Conservation (phyloP, 2,113 vertebrate genomes). For the Spea multiplicata region DNA sequence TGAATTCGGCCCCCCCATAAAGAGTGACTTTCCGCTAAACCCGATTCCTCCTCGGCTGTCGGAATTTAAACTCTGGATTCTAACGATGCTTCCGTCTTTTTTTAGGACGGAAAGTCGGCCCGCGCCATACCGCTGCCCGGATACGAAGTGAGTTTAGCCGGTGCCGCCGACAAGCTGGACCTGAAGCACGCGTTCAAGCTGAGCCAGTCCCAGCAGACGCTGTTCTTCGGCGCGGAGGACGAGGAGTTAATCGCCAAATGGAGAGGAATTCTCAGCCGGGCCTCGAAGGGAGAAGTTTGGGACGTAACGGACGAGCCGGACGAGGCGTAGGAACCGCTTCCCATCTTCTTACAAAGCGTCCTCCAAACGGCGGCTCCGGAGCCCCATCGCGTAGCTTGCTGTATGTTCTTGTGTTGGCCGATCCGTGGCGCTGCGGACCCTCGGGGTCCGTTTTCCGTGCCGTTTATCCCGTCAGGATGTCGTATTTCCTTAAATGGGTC, state of each 20-base stretch:
- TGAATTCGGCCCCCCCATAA: too few species aligned
- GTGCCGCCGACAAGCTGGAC: slow-evolving; percentile 67
- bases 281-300: slow-evolving; percentile 62
- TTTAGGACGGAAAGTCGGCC: slow-evolving; percentile 69
- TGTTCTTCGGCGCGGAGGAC: slow-evolving; percentile 76
- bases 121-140: slow-evolving; percentile 71
- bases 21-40: too few species aligned
- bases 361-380: slow-evolving; percentile 57
- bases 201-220: slow-evolving; percentile 71
- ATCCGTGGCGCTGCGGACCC: too few species aligned
- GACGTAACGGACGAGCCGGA: slow-evolving; percentile 59
- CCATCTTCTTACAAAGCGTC: slow-evolving; percentile 54
- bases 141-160: slow-evolving; percentile 67
- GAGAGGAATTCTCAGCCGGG: slow-evolving; percentile 74
- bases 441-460: slow-evolving; percentile 49
- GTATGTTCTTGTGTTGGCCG: slow-evolving; percentile 55
- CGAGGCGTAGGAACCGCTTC: slow-evolving; percentile 54
- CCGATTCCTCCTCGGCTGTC: too few species aligned
- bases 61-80: too few species aligned
- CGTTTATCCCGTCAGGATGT: slow-evolving; percentile 50
- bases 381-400: slow-evolving; percentile 72
- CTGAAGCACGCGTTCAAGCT: slow-evolving; percentile 71
- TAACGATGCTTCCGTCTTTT: background rate
- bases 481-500: slow-evolving; percentile 37
- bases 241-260: slow-evolving; percentile 76